These are phyloP conservation scores for Dipus sagitta DNA, from an alignment of 2,797 vertebrate genomes.

Conservation along the genomic window DNA sequence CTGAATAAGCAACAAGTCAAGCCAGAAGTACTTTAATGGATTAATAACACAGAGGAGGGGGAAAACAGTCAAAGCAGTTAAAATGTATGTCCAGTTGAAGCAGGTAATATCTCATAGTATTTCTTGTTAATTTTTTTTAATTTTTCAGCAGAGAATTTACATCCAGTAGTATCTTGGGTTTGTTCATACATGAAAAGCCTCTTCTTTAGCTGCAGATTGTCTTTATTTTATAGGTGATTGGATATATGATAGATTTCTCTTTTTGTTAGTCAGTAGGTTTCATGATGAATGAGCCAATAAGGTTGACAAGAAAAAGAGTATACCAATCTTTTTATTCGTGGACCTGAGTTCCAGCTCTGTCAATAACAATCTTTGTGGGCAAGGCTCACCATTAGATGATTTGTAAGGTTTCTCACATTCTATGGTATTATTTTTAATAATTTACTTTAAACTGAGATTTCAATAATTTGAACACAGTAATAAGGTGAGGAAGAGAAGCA, in stretches of 20 bases:
- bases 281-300: background rate
- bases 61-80: conserved; percentile 35
- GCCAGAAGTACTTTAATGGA: background rate
- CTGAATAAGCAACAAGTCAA: conserved; percentile 28
- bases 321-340: background rate
- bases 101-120: background rate
- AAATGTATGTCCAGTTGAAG: background rate
- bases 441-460: conserved; percentile 23
- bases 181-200: background rate
- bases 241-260: conserved; percentile 43
- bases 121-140: conserved; percentile 27
- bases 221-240: conserved; percentile 34
- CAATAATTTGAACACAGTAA: conserved; percentile 6
- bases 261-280: background rate
- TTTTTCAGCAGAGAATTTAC: background rate
- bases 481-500: background rate
- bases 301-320: background rate
- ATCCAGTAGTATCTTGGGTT: conserved; percentile 41
- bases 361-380: background rate
- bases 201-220: conserved; percentile 20
- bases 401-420: background rate
- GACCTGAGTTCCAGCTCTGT: background rate
- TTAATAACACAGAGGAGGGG: conserved; percentile 11
- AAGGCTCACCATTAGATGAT: background rate
- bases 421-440: background rate